Base-by-base conservation (phyloP, 2,113 vertebrate species). In the Myotis davidii region DNA sequence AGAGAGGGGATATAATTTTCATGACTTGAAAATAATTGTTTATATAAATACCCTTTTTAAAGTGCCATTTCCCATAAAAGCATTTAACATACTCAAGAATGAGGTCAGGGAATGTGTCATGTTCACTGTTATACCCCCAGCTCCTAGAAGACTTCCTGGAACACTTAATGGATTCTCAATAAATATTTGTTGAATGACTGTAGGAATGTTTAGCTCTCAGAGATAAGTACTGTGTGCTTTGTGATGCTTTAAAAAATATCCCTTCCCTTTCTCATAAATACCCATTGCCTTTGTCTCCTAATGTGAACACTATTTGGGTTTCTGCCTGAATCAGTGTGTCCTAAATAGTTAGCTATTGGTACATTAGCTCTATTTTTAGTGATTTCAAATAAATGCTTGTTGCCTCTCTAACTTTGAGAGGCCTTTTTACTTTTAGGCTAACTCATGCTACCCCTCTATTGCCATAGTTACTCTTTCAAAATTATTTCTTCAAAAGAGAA, bases 41-140 rank as follows among this genome's bases (percentile, higher is more conserved):
- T 70, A 50, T 52, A 77, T 39, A 92, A 78, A 92, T 61, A 14
- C 34, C 4, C 34, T 89, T 76, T 78, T 45, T 3, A 82, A 97
- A 88, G 37, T n/a, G 13, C 8, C 45, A 67, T 64, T 77, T 94
- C 76, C 52, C 48, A 52, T 37, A 90, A 81, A 37, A 59, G 25
- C 48, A 73, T 18, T 48, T 81, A 88, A 77, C 29, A 85, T 18
- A n/a, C 14, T 91, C 42, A 88, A 88, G 65, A 91, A 91, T 37
- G 37, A 91, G 85, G 9, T 78, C 52, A 52, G 77, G 39, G 72
- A 52, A 52, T 23, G 17, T 72, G 32, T 87, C 7, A 0, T n/a
- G 39, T 34, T 88, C 45, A 67, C 45, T 0, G 3, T 9, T 50
- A 20, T 12, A 52, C 4, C 5, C 2, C 14, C 7, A 34, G 67